Conservation (phyloP, 2,113 vertebrate genomes). For the Myrmecobius fasciatus region DNA sequence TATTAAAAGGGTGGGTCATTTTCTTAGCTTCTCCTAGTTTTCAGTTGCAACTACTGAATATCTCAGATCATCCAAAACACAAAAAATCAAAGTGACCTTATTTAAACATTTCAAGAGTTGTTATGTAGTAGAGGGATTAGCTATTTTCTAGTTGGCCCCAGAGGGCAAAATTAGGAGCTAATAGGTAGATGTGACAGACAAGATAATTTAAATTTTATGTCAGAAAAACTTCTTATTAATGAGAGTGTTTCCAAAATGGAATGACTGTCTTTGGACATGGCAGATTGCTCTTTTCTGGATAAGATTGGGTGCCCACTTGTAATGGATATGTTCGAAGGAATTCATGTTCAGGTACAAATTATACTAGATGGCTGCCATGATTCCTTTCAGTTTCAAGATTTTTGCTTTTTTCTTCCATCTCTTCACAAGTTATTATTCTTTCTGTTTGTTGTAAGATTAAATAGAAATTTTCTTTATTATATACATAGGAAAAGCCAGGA, state of each 20-base stretch:
- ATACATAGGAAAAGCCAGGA: neutral
- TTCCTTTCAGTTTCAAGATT: neutral
- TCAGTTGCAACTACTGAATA: neutral
- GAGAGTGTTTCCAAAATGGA: neutral
- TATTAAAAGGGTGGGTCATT: neutral
- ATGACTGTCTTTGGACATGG: neutral
- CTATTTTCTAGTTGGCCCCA: neutral
- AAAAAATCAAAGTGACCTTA: neutral
- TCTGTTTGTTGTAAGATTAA: neutral
- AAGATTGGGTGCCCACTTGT: neutral
- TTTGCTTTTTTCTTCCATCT: rapidly evolving
- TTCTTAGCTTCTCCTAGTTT: neutral
- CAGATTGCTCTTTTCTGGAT: neutral
- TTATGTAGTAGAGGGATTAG: neutral
- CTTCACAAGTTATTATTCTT: neutral
- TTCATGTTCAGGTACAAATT: neutral
- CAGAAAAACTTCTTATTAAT: neutral
- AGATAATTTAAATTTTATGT: neutral
- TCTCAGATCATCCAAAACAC: neutral
- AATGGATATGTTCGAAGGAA: neutral
- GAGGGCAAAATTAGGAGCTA: neutral
- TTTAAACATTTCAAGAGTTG: neutral
- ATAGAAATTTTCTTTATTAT: neutral
- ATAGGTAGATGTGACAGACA: neutral
- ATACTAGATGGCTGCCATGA: neutral